phyloP scores from a whole-genome alignment of 2,797 vertebrate species.

The Hippopotamyrus pictus region DNA sequence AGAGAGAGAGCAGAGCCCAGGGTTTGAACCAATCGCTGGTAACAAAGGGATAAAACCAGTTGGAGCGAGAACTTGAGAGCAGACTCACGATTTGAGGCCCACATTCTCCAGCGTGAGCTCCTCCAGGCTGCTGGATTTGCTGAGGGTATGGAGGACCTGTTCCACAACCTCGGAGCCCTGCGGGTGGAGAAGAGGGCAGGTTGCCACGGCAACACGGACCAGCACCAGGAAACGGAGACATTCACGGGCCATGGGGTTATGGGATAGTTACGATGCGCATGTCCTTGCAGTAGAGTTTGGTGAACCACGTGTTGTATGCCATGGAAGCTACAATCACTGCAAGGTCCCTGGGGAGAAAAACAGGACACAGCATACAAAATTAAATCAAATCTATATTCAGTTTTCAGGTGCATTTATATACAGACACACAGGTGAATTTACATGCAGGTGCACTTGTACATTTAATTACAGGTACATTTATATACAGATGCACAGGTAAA shows the following conservation, averaged over 20 bases:
- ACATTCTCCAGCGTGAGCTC: conserved; percentile 84
- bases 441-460: neutral
- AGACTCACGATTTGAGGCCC: conserved; percentile 79
- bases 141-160: conserved; percentile 82
- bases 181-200: neutral
- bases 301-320: conserved; percentile 65
- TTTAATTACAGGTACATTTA: neutral
- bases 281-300: conserved; percentile 58
- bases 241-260: neutral
- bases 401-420: neutral
- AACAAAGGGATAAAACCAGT: neutral
- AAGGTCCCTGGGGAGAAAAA: conserved; percentile 47
- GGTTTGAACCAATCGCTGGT: neutral
- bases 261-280: conserved; percentile 50
- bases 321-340: conserved; percentile 60
- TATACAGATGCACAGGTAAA: neutral
- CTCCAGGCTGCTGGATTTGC: conserved; percentile 83
- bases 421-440: neutral
- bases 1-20: neutral
- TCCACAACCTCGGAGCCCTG: conserved; percentile 86
- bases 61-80: neutral
- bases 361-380: neutral
- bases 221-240: neutral
- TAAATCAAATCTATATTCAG: neutral
- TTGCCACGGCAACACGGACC: neutral